These are phyloP conservation scores for Okapia johnstoni DNA, from an alignment of 2,113 vertebrate genomes.

Conservation along the genomic window DNA sequence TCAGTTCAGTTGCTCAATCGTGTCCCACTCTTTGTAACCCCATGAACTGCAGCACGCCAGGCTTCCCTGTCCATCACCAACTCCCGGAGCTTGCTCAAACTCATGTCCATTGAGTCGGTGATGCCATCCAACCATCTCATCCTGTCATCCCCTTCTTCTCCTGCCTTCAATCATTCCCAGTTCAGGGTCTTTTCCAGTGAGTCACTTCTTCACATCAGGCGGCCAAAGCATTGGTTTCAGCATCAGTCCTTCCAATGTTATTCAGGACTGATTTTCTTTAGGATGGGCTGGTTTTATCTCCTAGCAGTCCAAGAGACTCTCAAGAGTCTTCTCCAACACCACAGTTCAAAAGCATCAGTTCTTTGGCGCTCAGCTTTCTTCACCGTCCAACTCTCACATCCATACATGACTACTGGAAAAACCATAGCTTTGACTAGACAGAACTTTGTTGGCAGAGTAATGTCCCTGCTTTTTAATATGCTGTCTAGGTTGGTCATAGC, in stretches of 20 bases:
- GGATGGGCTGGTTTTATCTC: background rate
- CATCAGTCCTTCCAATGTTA: background rate
- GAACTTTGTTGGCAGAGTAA: background rate
- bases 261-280: background rate
- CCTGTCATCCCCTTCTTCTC: background rate
- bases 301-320: background rate
- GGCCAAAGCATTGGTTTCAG: background rate
- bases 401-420: background rate
- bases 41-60: rapidly evolving
- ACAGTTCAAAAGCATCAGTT: background rate
- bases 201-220: background rate
- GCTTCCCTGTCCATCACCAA: background rate
- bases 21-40: background rate
- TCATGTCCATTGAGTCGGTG: background rate
- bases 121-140: background rate
- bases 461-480: background rate
- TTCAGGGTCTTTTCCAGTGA: background rate
- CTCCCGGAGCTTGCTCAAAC: background rate
- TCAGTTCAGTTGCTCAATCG: rapidly evolving
- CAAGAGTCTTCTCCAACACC: background rate
- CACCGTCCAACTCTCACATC: background rate
- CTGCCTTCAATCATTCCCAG: background rate
- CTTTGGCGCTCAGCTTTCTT: background rate
- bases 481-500: background rate
- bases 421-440: background rate